These are phyloP conservation scores for Ptilonorhynchus violaceus DNA, from an alignment of 2,113 vertebrate genomes.

Conservation along the genomic window DNA sequence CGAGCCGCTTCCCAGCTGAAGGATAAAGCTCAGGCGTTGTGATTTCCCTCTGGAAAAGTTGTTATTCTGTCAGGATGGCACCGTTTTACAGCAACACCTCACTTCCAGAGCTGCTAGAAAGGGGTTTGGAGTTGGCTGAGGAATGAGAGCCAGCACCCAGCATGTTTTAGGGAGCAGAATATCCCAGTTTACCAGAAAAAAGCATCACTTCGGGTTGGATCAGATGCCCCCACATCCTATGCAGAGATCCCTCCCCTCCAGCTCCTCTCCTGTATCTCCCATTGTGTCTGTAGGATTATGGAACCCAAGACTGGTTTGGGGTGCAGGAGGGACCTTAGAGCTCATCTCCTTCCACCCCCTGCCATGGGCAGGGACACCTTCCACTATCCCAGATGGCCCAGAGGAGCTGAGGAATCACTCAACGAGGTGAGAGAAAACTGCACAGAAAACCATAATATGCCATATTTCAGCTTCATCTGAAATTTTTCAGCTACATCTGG, in stretches of 20 bases:
- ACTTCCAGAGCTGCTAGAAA: background rate
- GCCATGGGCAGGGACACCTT: background rate
- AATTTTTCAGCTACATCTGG: background rate
- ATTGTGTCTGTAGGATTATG: accelerated
- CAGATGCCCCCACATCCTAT: background rate
- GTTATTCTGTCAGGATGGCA: background rate
- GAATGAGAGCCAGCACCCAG: background rate
- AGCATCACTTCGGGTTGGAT: background rate
- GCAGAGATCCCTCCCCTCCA: background rate
- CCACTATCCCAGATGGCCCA: background rate
- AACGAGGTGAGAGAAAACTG: background rate
- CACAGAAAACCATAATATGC: background rate
- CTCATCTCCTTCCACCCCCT: background rate
- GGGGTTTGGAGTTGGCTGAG: background rate
- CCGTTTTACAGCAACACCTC: background rate
- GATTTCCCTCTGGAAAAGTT: background rate
- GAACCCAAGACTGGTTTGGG: background rate
- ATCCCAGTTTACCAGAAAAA: background rate
- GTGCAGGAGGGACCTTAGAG: background rate
- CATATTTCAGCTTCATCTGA: background rate
- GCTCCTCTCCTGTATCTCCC: background rate
- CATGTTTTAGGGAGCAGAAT: background rate
- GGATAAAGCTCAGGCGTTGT: accelerated
- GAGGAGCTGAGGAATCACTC: background rate
- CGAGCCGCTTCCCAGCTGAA: background rate